phyloP scores from a whole-genome alignment of 37 sponge, comb jelly and placozoan genomes.

The Beroe forskalii region DNA sequence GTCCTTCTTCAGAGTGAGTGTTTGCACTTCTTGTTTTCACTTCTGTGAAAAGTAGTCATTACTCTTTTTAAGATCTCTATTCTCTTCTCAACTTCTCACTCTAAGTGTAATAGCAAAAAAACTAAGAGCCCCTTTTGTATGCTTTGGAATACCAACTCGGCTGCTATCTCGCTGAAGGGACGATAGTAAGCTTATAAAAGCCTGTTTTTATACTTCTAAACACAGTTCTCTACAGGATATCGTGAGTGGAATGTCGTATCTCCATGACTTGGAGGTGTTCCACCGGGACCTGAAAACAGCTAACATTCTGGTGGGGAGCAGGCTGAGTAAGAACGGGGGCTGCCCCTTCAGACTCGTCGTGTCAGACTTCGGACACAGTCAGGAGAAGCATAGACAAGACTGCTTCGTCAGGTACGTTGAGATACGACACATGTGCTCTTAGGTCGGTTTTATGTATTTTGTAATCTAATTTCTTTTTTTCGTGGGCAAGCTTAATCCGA shows the following conservation, averaged over 20 bases:
- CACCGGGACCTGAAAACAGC: slow-evolving; percentile 55
- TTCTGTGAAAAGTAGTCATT: too few relatives aligned
- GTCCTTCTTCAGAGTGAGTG: slow-evolving; percentile 27
- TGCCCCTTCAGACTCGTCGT: not conserved
- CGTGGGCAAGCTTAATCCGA: too few relatives aligned
- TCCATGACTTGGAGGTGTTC: slow-evolving; percentile 33
- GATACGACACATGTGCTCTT: too few relatives aligned
- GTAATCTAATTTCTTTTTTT: not conserved
- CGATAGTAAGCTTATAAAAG: too few relatives aligned
- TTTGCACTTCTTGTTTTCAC: too few relatives aligned
- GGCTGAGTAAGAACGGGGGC: not conserved
- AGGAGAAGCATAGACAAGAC: slow-evolving; percentile 43
- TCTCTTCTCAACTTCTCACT: too few relatives aligned
- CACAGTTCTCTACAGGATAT: slow-evolving; percentile 30
- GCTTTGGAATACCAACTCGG: too few relatives aligned
- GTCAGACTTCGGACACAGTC: slow-evolving; percentile 16
- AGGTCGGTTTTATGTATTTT: not conserved
- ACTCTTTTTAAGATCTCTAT: too few relatives aligned
- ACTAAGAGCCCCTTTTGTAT: too few relatives aligned
- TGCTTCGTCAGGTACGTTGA: slow-evolving; percentile 34
- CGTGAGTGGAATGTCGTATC: slow-evolving; percentile 10
- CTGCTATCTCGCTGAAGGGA: too few relatives aligned
- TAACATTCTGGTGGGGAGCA: slow-evolving; percentile 22
- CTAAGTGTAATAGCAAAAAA: too few relatives aligned
- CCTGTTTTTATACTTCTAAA: too few relatives aligned